Conservation (phyloP, 2,888 invertebrate genomes). For the Drosophila anomalipes region DNA sequence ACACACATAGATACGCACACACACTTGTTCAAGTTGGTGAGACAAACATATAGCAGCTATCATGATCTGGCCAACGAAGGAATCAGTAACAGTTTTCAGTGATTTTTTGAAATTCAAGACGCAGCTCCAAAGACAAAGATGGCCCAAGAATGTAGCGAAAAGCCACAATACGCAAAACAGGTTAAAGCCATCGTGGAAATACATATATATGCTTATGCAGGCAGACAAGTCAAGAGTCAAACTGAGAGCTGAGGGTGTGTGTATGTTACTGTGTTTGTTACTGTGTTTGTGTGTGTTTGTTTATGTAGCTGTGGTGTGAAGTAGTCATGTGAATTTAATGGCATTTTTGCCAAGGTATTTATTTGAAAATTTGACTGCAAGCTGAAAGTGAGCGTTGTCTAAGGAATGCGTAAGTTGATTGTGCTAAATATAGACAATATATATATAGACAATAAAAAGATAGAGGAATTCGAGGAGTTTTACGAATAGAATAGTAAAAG, state of each 20-base stretch:
- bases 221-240: constrained; percentile 71
- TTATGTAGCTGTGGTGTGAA: constrained; percentile 46
- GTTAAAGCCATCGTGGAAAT: constrained; percentile 58
- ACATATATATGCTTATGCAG: constrained; percentile 49
- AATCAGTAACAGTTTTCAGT: constrained; percentile 45
- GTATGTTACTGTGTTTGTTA: constrained; percentile 7
- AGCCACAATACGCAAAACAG: constrained; percentile 62
- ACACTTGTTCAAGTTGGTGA: constrained; percentile 4
- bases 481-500: neutral
- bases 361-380: constrained; percentile 43
- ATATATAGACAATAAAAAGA: neutral
- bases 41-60: constrained; percentile 19
- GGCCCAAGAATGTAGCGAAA: constrained; percentile 66
- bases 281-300: constrained; percentile 14
- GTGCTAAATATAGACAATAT: neutral
- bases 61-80: constrained; percentile 36
- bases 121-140: constrained; percentile 44
- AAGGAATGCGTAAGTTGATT: constrained; percentile 45
- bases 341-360: constrained; percentile 49
- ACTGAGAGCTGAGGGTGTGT: constrained; percentile 30
- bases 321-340: constrained; percentile 71
- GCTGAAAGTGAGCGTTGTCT: constrained; percentile 54
- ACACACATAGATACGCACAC: constrained; percentile 8
- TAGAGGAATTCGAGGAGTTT: neutral
- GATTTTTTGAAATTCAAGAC: constrained; percentile 60